These are phyloP conservation scores for Hyperoplus lanceolatus DNA, from an alignment of 2,797 vertebrate species.

Conservation along the genomic window DNA sequence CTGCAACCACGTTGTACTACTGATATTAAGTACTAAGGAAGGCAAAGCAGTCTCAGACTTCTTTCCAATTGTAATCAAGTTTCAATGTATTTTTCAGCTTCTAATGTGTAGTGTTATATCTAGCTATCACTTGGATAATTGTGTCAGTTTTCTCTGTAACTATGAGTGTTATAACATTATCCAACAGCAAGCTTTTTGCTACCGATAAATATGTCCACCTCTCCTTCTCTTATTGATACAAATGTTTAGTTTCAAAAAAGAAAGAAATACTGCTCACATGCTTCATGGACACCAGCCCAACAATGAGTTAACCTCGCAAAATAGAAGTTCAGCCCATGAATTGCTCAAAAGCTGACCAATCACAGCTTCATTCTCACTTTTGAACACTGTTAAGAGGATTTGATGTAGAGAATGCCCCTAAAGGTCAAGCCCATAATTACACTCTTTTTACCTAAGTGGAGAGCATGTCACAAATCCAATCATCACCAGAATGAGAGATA, in stretches of 20 bases:
- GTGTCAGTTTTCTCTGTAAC: not conserved
- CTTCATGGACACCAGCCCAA: constrained; percentile 5
- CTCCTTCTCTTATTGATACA: not conserved
- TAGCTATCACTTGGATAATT: not conserved
- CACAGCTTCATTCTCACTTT: constrained; percentile 63
- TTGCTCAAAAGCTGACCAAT: constrained; percentile 60
- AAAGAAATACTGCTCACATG: constrained; percentile 19
- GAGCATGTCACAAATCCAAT: constrained; percentile 69
- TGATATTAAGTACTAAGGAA: constrained; percentile 4
- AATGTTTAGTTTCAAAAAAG: constrained; percentile 2
- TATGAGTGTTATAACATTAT: not conserved
- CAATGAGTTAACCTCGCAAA: constrained; percentile 51
- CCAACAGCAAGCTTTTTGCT: not conserved
- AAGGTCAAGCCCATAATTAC: constrained; percentile 76
- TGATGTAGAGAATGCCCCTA: constrained; percentile 47
- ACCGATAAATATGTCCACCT: not conserved
- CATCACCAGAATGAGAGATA: constrained; percentile 54
- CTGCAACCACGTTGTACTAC: constrained; percentile 14
- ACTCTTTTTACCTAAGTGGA: constrained; percentile 67
- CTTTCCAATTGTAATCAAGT: constrained; percentile 8
- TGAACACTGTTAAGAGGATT: constrained; percentile 55
- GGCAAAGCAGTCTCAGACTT: constrained; percentile 1
- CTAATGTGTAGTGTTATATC: constrained; percentile 5
- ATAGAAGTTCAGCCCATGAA: constrained; percentile 48
- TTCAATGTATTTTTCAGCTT: not conserved